Evolutionary conservation across 2,888 invertebrate species (phyloP), one percentile per base, ranked within the genome.

Genomic region (Sinelater perroti): DNA sequence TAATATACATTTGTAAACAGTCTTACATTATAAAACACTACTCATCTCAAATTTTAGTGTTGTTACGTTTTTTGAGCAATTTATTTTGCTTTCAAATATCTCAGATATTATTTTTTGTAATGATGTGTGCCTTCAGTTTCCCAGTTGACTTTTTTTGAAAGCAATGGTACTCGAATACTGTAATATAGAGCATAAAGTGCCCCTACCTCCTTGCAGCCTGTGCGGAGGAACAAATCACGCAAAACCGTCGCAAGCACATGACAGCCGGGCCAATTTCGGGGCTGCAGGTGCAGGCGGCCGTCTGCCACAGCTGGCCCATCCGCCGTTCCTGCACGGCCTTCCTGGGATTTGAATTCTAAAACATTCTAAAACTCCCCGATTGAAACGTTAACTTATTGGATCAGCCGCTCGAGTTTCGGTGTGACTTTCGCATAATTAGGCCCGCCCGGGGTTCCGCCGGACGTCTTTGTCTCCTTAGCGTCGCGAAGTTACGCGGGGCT

Each of bases 191-290:
- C 10, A 28, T 28, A 28, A 28, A 28, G 10, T 28, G 10, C 10
- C 28, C 13, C 24, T 14, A 40, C 26, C 26, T 40, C 14, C 40
- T 40, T 40, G 6, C 6, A 38, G 10, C 13, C 20, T 11, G n/a
- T 1, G 14, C 1, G 16, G 10, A 8, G 14, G 40, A 6, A 40
- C 24, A 20, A 40, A 40, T 44, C 33, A 44, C 35, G 44, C 26
- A 52, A 52, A 44, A 42, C 52, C 44, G 52, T 44, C 52, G 44
- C 31, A 42, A 50, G 21, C 33, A 44, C 10, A 42, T 52, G 44
- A 52, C 44, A 52, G 52, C 44, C 33, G 52, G 26, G 30, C 33
- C 42, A 52, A 52, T 52, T 52, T 52, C 13, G 30, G n/a, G 20
- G 13, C 36, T 26, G 28, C 50, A 50, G 50, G 50, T 50, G 50